Base-by-base conservation (phyloP, 2,113 vertebrate genomes). In the Limnothrissa miodon region DNA sequence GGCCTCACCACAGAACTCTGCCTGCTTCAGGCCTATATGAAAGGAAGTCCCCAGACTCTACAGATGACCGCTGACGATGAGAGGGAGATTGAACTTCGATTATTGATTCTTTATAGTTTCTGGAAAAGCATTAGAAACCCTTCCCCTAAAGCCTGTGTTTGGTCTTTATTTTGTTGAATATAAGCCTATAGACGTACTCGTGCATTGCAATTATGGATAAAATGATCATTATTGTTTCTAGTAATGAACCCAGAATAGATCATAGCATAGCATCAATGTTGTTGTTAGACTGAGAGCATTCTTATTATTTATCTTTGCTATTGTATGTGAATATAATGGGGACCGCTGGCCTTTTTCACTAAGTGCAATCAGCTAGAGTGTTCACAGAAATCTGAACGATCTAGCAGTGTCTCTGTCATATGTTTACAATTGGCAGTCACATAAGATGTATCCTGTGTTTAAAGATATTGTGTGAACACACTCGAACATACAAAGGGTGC, bases 1-100 rank as follows among this genome's bases (percentile, higher is more conserved):
- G 89, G 88, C 88, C 7, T 91, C 90, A 33, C 83, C 91, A 81
- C 86, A 62, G 86, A 74, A 91, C 78, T 82, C 89, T 0, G 84
- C 87, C 82, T 93, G 92, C 90, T 92, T 93, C 81, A 90, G 88
- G 90, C 93, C 94, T 17, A 90, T 95, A 87, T 95, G 92, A 95
- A 19, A 1, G 33, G 15, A 17, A 45, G 42, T 36, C 78, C 80
- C 36, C 25, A 33, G 29, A 33, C 66, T 74, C 25, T 56, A 56
- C 21, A 56, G 51, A 19, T 56, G 21, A 56, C 21, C 21, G 51
- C 21, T 56, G 51, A 23, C 4, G 19, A 56, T 19, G 51, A 56
- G 46, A 48, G 17, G 46, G 23, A 56, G 4, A 56, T 23, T 5
- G 21, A 21, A 66, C 59, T 66, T 66, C 13, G 59, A 56, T 13